Base-by-base conservation (phyloP, 1,140 invertebrate species). In the Armadillidium nasatum region DNA sequence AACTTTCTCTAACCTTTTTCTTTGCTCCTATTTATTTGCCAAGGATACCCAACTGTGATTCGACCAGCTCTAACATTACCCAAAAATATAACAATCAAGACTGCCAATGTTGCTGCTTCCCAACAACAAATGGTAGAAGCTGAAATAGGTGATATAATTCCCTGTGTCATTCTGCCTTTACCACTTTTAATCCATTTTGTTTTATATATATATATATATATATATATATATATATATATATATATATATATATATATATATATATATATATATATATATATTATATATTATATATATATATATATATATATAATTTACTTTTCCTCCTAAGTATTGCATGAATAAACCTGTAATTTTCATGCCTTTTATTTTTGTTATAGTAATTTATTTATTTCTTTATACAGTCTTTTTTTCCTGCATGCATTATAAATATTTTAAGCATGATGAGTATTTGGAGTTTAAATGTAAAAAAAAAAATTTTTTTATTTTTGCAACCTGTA, bases 51-150 rank as follows among this genome's bases (percentile, higher is more conserved):
- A 22, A 81, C 80, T 7, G 66, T 81, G 50, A 81, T 81, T 50
- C 77, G 80, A 19, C 80, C 80, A 15, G 80, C 80, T 70, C 74
- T 81, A 75, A 81, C 80, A 22, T 73, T 81, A 54, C 80, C 80
- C 22, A 81, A 81, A 76, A 81, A 78, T 43, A 76, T 78, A 15
- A 75, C 75, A 46, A 74, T 69, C 75, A 80, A 76, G 73, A 71
- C 15, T 50, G 67, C 46, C 68, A 74, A 76, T 60, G 50, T 19
- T 60, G 50, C 11, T 19, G 19, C 50, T 13, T 19, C 50, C 11
- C 50, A 60, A 60, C 11, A 60, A 13, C 50, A 13, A 60, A 60
- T 60, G 50, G 50, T 60, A 19, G 50, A 60, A 60, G 50, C 50
- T 60, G 50, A 60, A 60, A 60, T 60, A 60, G 50, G 50, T 60